phyloP scores from a whole-genome alignment of 2,113 vertebrate species.

The Sinocyclocheilus anshuiensis region DNA sequence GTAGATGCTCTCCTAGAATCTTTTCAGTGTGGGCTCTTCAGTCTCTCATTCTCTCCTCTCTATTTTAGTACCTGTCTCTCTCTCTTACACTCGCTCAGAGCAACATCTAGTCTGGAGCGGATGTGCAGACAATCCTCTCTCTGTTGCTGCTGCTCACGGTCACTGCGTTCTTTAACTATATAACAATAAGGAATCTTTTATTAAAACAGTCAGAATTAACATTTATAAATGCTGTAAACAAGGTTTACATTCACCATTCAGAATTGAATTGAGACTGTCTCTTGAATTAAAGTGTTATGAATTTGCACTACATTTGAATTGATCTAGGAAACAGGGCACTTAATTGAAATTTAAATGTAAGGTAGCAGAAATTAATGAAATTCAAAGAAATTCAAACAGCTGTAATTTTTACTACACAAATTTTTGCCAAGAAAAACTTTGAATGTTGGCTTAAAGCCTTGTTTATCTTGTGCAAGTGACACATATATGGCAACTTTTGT shows the following conservation, averaged over 20 bases:
- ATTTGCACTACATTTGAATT: background rate
- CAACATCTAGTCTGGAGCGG: conserved; percentile 79
- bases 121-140: conserved; percentile 84
- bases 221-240: background rate
- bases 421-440: background rate
- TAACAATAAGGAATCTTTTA: conserved; percentile 42
- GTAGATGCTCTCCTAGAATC: background rate
- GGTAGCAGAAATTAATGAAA: background rate
- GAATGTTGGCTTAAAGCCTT: background rate
- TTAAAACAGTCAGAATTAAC: background rate
- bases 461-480: background rate
- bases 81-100: conserved; percentile 80
- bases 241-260: background rate
- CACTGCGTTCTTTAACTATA: conserved; percentile 78
- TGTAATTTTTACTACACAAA: background rate
- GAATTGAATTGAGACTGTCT: background rate
- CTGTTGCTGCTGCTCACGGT: conserved; percentile 79
- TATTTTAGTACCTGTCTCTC: conserved; percentile 83
- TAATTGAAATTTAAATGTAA: background rate
- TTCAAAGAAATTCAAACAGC: background rate
- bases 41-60: conserved; percentile 19
- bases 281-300: background rate
- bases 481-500: background rate
- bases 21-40: background rate
- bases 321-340: background rate